These are phyloP conservation scores for Megamerina dolium DNA, from an alignment of 2,888 invertebrate species.

Conservation along the genomic window DNA sequence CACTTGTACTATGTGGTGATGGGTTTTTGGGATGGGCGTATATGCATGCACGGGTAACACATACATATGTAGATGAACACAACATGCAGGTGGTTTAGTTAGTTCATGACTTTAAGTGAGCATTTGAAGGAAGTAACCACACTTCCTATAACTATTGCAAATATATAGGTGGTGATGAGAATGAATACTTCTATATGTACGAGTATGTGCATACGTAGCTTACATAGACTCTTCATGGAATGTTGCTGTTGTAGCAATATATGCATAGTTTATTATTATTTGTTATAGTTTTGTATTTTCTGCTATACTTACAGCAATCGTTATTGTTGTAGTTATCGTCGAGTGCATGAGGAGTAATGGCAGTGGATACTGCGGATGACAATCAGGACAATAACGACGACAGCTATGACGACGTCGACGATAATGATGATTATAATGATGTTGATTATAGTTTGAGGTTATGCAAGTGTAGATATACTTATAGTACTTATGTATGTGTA, in stretches of 20 bases:
- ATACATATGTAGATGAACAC: not conserved
- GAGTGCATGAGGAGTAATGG: too few relatives aligned
- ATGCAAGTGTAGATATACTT: too few relatives aligned
- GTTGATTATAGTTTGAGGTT: too few relatives aligned
- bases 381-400: too few relatives aligned
- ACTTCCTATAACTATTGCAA: too few relatives aligned
- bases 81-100: constrained; percentile 9
- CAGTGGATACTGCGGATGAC: too few relatives aligned
- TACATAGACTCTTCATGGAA: not conserved
- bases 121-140: constrained; percentile 17
- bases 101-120: constrained; percentile 23
- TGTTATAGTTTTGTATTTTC: constrained; percentile 3
- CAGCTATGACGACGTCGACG: too few relatives aligned
- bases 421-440: too few relatives aligned
- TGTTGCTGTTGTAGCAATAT: constrained; percentile 1
- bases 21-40: constrained; percentile 1
- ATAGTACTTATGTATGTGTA: too few relatives aligned
- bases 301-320: not conserved
- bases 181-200: not conserved
- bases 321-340: too few relatives aligned
- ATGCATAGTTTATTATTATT: constrained; percentile 2
- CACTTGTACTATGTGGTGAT: not conserved
- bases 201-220: not conserved
- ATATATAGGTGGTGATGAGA: too few relatives aligned
- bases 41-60: constrained; percentile 5